phyloP scores from a whole-genome alignment of 92 coral and sea anemone genomes.

The Pocillopora grandis region DNA sequence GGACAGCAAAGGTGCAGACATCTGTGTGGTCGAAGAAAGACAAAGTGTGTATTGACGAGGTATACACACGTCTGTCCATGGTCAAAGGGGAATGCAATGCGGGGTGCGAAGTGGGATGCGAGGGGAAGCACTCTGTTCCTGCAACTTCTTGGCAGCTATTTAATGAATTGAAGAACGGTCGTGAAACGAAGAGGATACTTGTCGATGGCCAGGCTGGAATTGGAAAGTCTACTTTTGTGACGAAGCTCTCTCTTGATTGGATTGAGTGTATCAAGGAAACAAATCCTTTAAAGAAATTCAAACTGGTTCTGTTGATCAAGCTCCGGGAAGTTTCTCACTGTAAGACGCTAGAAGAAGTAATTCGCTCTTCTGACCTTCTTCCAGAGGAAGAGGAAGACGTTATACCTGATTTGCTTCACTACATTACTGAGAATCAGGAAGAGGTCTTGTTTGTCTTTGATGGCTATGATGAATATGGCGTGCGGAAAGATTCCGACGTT shows the following conservation, averaged over 20 bases:
- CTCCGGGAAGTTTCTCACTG: conserved; percentile 15
- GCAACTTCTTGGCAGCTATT: conserved; percentile 10
- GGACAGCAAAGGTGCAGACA: conserved; percentile 21
- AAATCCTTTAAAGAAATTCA: conserved; percentile 17
- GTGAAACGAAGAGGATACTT: conserved; percentile 21
- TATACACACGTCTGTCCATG: conserved; percentile 25
- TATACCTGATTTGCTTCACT: conserved; percentile 10
- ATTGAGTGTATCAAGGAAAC: background rate
- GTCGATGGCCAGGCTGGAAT: conserved; percentile 40
- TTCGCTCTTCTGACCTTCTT: conserved; percentile 11
- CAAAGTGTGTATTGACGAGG: conserved; percentile 2
- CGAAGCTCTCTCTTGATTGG: conserved; percentile 45
- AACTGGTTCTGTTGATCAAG: conserved; percentile 14
- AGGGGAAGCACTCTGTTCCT: background rate
- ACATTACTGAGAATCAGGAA: conserved; percentile 11
- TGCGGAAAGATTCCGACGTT: background rate
- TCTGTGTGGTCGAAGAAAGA: conserved; percentile 24
- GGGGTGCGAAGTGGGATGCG: background rate
- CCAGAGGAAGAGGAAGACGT: conserved; percentile 4
- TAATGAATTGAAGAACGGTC: background rate
- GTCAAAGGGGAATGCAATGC: background rate
- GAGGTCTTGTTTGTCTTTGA: conserved; percentile 19
- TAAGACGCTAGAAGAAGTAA: conserved; percentile 4
- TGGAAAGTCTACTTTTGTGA: conserved; percentile 43
- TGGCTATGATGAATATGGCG: conserved; percentile 42